Conservation (phyloP, 1,140 invertebrate species). For the Megalopta genalis region DNA sequence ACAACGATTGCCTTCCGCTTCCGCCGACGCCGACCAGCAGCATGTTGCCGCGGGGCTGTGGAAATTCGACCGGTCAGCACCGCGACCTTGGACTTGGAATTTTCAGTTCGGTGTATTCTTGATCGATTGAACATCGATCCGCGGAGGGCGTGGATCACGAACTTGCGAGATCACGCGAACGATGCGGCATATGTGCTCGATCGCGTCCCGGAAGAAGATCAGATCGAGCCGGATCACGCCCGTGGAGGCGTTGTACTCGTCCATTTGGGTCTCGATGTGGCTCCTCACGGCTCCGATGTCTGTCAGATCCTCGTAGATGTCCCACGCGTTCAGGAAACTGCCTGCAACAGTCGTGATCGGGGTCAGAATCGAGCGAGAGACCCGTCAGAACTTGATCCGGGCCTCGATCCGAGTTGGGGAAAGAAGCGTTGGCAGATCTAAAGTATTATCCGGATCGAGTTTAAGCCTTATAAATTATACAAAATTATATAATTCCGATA, state of each 20-base stretch:
- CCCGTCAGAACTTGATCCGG: too few species aligned
- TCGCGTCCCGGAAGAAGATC: slow-evolving; percentile 90
- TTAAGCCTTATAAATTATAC: too few species aligned
- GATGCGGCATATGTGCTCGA: slow-evolving; percentile 90
- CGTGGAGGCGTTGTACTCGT: slow-evolving; percentile 89
- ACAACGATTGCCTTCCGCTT: slow-evolving; percentile 90
- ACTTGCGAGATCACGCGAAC: slow-evolving; percentile 89
- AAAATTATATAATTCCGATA: too few species aligned
- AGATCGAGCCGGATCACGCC: slow-evolving; percentile 89
- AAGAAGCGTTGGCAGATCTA: too few species aligned
- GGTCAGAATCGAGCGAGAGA: too few species aligned
- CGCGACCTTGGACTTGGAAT: too few species aligned
- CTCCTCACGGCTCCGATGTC: slow-evolving; percentile 83
- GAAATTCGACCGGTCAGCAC: too few species aligned
- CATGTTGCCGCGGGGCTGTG: slow-evolving; percentile 88
- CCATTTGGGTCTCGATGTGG: slow-evolving; percentile 85
- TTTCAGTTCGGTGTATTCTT: too few species aligned
- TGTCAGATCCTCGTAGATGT: slow-evolving; percentile 88
- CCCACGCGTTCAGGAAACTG: slow-evolving; percentile 87
- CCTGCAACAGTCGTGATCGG: slow-evolving; percentile 67
- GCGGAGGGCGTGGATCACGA: neutral
- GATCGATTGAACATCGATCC: neutral
- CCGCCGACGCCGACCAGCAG: slow-evolving; percentile 92
- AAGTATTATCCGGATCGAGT: too few species aligned
- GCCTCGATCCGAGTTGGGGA: too few species aligned